A percentile compares a stretch with the other conserved stretches of the same genome.
These are phyloP conservation scores for Drosophila repletoides DNA, from an alignment of 1,140 invertebrate genomes.

Conservation along the genomic window DNA sequence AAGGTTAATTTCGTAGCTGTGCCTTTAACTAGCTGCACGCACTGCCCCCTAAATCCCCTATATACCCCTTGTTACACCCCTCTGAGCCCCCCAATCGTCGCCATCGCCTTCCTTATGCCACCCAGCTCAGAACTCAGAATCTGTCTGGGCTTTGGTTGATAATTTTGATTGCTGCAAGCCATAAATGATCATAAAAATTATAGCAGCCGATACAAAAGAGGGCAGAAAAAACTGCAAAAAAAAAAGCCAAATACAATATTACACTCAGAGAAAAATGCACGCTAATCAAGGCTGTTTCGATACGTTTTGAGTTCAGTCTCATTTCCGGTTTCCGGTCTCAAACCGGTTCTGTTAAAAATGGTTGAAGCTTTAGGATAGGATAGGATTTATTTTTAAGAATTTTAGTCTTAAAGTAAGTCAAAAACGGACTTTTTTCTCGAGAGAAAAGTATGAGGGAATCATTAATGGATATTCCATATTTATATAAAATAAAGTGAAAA, in stretches of 20 bases:
- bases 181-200: constrained; percentile 81
- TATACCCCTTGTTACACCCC: background rate
- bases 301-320: no score
- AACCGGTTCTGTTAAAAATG: no score
- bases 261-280: no score
- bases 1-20: constrained; percentile 71
- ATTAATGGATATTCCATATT: no score
- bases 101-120: constrained; percentile 17
- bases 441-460: no score
- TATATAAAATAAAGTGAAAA: no score
- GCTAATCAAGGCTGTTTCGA: no score
- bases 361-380: no score
- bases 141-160: constrained; percentile 52
- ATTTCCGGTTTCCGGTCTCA: no score
- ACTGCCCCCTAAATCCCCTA: constrained; percentile 20
- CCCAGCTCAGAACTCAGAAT: constrained; percentile 9
- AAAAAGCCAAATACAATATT: constrained; percentile 29
- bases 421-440: no score
- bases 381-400: no score
- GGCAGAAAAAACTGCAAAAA: constrained; percentile 15
- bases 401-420: no score
- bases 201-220: constrained; percentile 65
- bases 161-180: constrained; percentile 78
- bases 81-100: background rate
- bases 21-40: constrained; percentile 77